Evolutionary conservation across 2,113 vertebrate genomes (phyloP).

Genomic region (Phasianus colchicus): DNA sequence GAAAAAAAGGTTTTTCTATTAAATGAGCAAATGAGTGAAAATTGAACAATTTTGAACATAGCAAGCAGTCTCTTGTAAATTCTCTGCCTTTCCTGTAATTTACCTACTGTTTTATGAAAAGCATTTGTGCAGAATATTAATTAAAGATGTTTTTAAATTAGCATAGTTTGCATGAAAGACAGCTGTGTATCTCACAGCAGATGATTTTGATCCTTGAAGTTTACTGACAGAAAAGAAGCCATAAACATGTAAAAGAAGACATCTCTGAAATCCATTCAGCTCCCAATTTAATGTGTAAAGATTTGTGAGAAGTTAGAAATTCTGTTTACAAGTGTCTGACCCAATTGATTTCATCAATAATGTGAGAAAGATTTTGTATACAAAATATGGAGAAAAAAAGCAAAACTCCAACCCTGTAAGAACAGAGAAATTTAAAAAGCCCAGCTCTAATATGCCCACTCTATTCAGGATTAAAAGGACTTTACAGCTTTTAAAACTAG

Average conservation of each 20-base stretch:
- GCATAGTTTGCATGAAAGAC: not conserved
- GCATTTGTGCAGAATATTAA: not conserved
- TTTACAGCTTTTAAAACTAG: constrained; percentile 12
- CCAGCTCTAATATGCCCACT: not conserved
- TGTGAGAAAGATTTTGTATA: not conserved
- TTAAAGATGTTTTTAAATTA: not conserved
- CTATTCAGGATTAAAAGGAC: not conserved
- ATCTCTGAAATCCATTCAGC: not conserved
- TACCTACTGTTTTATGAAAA: not conserved
- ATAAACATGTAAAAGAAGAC: not conserved
- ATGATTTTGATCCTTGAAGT: not conserved
- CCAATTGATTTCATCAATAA: constrained; percentile 4
- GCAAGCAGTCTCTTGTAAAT: not conserved
- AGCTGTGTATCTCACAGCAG: not conserved
- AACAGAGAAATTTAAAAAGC: not conserved
- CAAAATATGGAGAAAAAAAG: constrained; percentile 5
- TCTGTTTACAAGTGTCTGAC: not conserved
- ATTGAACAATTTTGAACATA: not conserved
- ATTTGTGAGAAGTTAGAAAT: constrained; percentile 8
- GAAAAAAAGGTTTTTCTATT: not conserved
- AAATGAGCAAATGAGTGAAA: not conserved
- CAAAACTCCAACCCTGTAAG: not conserved
- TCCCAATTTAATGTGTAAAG: not conserved
- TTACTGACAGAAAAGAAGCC: not conserved
- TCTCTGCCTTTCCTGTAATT: not conserved